These are phyloP conservation scores for Plutella xylostella DNA, from an alignment of 2,888 invertebrate species.

Conservation along the genomic window DNA sequence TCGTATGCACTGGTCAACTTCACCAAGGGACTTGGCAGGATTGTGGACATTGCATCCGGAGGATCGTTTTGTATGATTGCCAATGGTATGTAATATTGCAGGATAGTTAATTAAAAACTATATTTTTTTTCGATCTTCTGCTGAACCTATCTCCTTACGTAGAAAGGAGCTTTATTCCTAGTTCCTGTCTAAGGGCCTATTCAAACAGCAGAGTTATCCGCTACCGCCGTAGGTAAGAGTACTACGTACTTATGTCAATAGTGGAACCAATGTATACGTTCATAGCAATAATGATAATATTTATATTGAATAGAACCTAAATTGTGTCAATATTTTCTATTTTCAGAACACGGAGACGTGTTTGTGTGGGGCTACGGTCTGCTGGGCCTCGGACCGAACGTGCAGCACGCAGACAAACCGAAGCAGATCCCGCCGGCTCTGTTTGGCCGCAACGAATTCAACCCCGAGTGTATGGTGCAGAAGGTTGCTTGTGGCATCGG, in stretches of 20 bases:
- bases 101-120: too few species aligned
- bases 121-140: too few species aligned
- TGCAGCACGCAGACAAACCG: constrained; percentile 75
- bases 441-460: constrained; percentile 89
- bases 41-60: constrained; percentile 84
- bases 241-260: too few species aligned
- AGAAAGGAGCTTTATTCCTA: too few species aligned
- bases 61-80: constrained; percentile 88
- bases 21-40: constrained; percentile 77
- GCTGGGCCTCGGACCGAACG: constrained; percentile 88
- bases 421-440: constrained; percentile 80
- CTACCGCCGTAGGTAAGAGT: too few species aligned
- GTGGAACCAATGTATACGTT: too few species aligned
- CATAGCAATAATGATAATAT: too few species aligned
- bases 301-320: too few species aligned
- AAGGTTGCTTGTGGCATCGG: constrained; percentile 79
- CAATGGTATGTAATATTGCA: constrained; percentile 78
- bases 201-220: too few species aligned
- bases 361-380: constrained; percentile 96
- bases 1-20: constrained; percentile 74
- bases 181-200: too few species aligned
- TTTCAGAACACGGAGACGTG: constrained; percentile 81
- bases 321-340: background rate
- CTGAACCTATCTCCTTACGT: too few species aligned
- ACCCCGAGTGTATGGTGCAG: constrained; percentile 74